phyloP scores from a whole-genome alignment of 2,797 vertebrate species.

The Prunella strophiata region DNA sequence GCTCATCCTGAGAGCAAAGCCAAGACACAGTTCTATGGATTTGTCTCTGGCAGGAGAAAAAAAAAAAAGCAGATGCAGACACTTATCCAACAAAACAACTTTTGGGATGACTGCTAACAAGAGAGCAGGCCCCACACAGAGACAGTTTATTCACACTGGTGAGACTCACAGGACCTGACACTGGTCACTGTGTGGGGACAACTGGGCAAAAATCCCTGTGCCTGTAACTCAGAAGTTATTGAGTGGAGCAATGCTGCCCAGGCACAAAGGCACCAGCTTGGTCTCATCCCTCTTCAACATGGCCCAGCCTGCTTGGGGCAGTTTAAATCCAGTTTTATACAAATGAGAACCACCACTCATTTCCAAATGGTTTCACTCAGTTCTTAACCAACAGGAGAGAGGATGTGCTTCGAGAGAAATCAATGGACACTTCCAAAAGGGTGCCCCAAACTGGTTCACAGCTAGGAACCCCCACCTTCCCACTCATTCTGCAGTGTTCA shows the following conservation, averaged over 20 bases:
- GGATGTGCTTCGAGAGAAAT: constrained; percentile 22
- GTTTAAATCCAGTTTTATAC: background rate
- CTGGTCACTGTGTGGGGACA: background rate
- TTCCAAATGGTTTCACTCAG: constrained; percentile 18
- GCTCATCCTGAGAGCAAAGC: background rate
- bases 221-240: background rate
- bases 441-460: background rate
- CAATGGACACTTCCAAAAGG: constrained; percentile 3
- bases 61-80: background rate
- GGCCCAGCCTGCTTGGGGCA: background rate
- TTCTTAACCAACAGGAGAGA: background rate
- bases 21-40: background rate
- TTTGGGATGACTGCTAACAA: background rate
- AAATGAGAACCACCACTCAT: constrained; percentile 20
- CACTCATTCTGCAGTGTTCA: accelerated
- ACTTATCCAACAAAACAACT: background rate
- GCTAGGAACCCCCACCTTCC: background rate
- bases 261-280: constrained; percentile 2
- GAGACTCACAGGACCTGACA: background rate
- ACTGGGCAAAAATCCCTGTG: background rate
- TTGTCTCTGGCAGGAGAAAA: background rate
- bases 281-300: background rate
- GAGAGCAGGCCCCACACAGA: background rate
- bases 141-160: background rate
- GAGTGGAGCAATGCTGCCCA: background rate